Evolutionary conservation across 2,888 invertebrate species (phyloP).

Genomic region (Eretmocerus hayati): DNA sequence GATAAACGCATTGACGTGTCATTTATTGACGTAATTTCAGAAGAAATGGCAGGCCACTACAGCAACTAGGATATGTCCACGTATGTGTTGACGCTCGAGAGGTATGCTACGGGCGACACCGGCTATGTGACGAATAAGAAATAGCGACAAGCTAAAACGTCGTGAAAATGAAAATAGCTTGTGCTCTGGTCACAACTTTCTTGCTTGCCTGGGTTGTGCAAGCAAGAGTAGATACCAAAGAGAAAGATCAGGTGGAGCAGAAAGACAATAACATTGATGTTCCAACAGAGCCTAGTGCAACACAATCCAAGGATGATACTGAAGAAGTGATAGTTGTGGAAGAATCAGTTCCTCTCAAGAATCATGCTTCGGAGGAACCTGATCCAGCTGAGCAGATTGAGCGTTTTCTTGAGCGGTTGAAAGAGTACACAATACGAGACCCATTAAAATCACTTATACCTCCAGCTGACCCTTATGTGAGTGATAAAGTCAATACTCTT

Average conservation of each 20-base stretch:
- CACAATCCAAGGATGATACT: constrained; percentile 30
- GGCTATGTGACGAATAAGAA: constrained; percentile 20
- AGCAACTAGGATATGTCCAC: constrained; percentile 33
- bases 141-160: constrained; percentile 17
- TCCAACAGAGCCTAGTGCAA: constrained; percentile 14
- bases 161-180: constrained; percentile 27
- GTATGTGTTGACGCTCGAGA: constrained; percentile 26
- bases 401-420: no score
- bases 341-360: no score
- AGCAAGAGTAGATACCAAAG: constrained; percentile 26
- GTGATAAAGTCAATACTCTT: no score
- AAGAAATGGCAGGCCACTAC: constrained; percentile 16
- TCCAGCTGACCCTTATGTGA: no score
- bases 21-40: constrained; percentile 35
- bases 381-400: no score
- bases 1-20: constrained; percentile 39
- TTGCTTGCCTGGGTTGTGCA: constrained; percentile 27
- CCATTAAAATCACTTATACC: no score
- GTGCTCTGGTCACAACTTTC: constrained; percentile 21
- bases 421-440: no score
- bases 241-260: constrained; percentile 22
- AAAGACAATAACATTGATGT: constrained; percentile 6
- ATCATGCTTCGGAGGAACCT: no score
- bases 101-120: constrained; percentile 8
- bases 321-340: constrained; percentile 26